phyloP scores from a whole-genome alignment of 2,888 invertebrate genomes.

The Hermodice carunculata region DNA sequence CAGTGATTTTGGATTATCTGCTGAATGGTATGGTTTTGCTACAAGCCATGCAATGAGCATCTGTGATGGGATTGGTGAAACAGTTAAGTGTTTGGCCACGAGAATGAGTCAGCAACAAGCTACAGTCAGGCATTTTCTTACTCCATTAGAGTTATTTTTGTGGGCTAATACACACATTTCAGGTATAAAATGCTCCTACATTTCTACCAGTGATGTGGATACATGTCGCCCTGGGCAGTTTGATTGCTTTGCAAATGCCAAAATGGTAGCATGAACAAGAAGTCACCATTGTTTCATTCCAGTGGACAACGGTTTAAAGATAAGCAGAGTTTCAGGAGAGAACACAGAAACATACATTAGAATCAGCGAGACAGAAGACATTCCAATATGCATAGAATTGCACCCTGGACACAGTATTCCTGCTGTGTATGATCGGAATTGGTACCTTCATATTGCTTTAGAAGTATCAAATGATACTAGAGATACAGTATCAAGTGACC shows the following conservation, averaged over 20 bases:
- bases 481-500: not conserved
- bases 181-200: not conserved
- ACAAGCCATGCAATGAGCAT: not conserved
- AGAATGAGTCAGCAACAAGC: not conserved
- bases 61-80: constrained; percentile 1
- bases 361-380: not conserved
- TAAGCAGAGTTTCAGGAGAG: not conserved
- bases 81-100: not conserved
- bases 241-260: not conserved
- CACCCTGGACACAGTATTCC: not conserved
- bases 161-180: not conserved
- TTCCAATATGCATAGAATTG: not conserved
- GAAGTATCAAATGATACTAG: not conserved
- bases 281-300: too few relatives aligned
- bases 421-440: not conserved
- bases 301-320: not conserved
- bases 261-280: too few relatives aligned
- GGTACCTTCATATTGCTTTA: not conserved
- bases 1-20: not conserved
- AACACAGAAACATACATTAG: not conserved
- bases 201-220: not conserved
- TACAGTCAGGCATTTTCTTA: not conserved
- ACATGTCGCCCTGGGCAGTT: not conserved
- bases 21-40: not conserved
- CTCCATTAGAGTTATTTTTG: too few relatives aligned